Evolutionary conservation across 2,888 invertebrate genomes (phyloP).

Genomic region (Trissolcus brochymenae): DNA sequence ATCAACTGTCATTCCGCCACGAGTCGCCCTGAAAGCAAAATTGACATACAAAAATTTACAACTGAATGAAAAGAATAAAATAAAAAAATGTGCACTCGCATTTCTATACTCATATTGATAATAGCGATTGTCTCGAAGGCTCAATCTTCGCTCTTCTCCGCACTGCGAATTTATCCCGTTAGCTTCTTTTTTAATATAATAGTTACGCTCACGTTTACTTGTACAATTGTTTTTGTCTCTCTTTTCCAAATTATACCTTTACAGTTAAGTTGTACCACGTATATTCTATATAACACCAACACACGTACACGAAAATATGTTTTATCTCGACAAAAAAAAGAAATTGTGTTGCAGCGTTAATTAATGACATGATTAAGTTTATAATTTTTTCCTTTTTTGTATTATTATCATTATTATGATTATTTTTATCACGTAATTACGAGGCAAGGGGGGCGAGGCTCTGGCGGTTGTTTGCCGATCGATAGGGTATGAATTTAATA

Average conservation of each 20-base stretch:
- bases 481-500: no score
- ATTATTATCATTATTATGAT: constrained; percentile 56
- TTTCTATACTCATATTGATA: constrained; percentile 22
- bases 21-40: background rate
- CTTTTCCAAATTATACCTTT: constrained; percentile 60
- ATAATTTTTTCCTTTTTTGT: constrained; percentile 39
- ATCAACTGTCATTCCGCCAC: constrained; percentile 12
- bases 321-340: constrained; percentile 27
- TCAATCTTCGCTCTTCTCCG: constrained; percentile 53
- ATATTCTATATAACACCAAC: constrained; percentile 49
- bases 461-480: background rate
- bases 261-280: constrained; percentile 57
- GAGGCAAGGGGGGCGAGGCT: no score
- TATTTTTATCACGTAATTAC: constrained; percentile 45
- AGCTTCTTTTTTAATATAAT: constrained; percentile 43
- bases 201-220: constrained; percentile 67
- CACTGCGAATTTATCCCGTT: constrained; percentile 47
- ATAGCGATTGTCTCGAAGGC: constrained; percentile 36
- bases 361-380: constrained; percentile 58
- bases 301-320: constrained; percentile 53
- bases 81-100: constrained; percentile 23
- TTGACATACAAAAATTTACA: background rate
- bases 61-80: no score
- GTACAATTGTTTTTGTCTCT: constrained; percentile 63
- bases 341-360: constrained; percentile 58